phyloP scores from a whole-genome alignment of 2,797 vertebrate species.

The Acanthiza pusilla region DNA sequence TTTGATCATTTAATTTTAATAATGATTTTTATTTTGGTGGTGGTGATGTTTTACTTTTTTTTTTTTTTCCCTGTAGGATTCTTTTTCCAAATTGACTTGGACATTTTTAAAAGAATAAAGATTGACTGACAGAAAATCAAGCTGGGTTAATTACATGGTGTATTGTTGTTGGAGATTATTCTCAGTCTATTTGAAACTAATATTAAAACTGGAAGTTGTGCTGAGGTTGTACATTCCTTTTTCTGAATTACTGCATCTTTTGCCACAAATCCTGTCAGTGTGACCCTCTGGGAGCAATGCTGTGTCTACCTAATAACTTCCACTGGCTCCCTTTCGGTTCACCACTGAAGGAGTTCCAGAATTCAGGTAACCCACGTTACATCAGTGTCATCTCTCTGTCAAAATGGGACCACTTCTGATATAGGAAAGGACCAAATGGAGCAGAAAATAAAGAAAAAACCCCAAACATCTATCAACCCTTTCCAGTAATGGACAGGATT shows the following conservation, averaged over 20 bases:
- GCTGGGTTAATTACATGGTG: neutral
- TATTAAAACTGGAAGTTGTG: constrained; percentile 32
- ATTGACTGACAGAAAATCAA: constrained; percentile 10
- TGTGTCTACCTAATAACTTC: neutral
- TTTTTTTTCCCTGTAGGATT: neutral
- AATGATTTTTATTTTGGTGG: neutral
- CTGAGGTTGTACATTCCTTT: constrained; percentile 42
- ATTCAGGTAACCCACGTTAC: neutral
- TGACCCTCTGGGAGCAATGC: neutral
- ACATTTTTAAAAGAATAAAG: neutral
- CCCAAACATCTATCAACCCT: neutral
- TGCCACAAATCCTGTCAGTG: neutral
- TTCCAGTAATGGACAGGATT: neutral
- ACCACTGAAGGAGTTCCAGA: neutral
- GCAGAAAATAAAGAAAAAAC: accelerated
- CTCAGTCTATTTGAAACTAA: neutral
- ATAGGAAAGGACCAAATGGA: neutral
- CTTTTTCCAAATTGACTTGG: neutral
- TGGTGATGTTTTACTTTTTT: neutral
- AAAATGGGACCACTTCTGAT: neutral
- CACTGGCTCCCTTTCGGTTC: neutral
- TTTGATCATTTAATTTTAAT: neutral
- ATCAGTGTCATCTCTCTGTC: neutral
- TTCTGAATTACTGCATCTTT: neutral
- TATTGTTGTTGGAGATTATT: constrained; percentile 33